These are phyloP conservation scores for Tachysurus fulvidraco DNA, from an alignment of 2,113 vertebrate genomes.

Conservation along the genomic window DNA sequence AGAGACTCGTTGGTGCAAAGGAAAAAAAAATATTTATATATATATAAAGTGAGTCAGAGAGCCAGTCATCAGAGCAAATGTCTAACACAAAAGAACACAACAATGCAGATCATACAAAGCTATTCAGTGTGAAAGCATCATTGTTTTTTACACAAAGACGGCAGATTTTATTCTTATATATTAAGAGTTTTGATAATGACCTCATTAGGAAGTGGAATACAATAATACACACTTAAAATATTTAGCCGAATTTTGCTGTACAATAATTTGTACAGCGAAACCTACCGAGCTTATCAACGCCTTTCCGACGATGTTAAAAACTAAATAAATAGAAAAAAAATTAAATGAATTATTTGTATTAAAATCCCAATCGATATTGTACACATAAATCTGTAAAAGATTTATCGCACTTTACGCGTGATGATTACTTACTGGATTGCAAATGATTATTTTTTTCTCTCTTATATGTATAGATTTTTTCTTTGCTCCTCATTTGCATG, in stretches of 20 bases:
- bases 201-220: background rate
- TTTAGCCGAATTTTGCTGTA: too few relatives aligned
- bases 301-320: background rate
- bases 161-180: background rate
- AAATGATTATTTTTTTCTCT: background rate
- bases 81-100: conserved; percentile 3
- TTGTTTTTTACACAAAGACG: background rate
- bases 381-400: background rate
- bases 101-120: background rate
- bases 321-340: background rate
- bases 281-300: background rate
- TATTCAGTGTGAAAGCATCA: background rate
- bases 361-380: background rate
- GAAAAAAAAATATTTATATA: too few relatives aligned
- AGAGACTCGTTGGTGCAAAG: background rate
- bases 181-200: background rate
- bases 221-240: background rate
- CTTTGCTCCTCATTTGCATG: background rate
- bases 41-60: conserved; percentile 19
- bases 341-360: background rate
- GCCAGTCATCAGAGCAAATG: conserved; percentile 23
- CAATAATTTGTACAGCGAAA: too few relatives aligned
- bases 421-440: background rate
- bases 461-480: background rate
- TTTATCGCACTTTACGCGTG: background rate